Evolutionary conservation across 2,113 vertebrate genomes (phyloP), one percentile per base, ranked within the genome.

Genomic region (Copsychus sechellarum): DNA sequence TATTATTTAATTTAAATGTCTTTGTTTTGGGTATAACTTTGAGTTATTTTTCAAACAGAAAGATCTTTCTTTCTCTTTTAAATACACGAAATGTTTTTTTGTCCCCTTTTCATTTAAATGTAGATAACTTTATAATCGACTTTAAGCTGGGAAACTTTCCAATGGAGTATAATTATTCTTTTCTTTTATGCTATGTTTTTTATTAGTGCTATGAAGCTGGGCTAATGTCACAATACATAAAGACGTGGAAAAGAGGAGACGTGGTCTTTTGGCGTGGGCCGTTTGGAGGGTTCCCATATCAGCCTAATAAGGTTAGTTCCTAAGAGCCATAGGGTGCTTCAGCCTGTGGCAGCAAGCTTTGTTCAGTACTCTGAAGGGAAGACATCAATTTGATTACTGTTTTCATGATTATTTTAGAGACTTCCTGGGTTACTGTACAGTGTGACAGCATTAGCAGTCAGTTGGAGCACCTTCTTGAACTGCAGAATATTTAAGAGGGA

Each of bases 281-380:
- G 0, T 98, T 98, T 9, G 98, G 98, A 97, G 95, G 95, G 47
- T 98, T 98, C 96, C 94, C 96, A 13, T 98, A 98, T 88, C 96
- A 38, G 87, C 96, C 98, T 81, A 98, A 98, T 64, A 94, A 98
- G 98, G 98, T 98, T 64, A 97, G 97, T 96, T 58, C 69, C 65
- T 88, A 15, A 80, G 53, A 88, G 61, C 45, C 48, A 14, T 4
- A 13, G 77, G 82, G 82, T 81, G 43, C 60, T 71, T 82, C 83
- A 57, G 73, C 61, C 69, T n/a, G 56, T 92, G 69, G 71, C 90
- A 90, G 36, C n/a, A 67, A 45, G 60, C 86, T 85, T 93, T 95
- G 72, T 61, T 90, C 95, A 82, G 2, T 78, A 21, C 43, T 87
- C 81, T 61, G 69, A 86, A 64, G 56, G 62, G 43, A 93, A 82